phyloP scores from a whole-genome alignment of 2,888 invertebrate species.

The Sisyra terminalis region DNA sequence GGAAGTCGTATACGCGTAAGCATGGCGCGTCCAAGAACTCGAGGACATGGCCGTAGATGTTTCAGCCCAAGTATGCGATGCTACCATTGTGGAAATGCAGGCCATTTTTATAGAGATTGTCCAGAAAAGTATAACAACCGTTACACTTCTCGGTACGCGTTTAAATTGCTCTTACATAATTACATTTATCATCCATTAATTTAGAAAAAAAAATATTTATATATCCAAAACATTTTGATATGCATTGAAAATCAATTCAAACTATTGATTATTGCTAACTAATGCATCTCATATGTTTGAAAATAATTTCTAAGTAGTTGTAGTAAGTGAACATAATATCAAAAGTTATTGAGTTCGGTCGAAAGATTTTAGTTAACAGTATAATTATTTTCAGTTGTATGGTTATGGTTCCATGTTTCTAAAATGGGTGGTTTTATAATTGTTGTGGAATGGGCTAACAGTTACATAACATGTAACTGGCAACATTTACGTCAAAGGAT shows the following conservation, averaged over 20 bases:
- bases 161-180: background rate
- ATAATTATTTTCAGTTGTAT: constrained; percentile 4
- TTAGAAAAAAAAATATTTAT: no score
- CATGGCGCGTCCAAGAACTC: constrained; percentile 32
- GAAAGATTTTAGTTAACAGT: background rate
- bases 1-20: constrained; percentile 34
- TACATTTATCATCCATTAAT: no score
- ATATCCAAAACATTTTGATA: no score
- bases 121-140: constrained; percentile 19
- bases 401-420: constrained; percentile 6
- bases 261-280: no score
- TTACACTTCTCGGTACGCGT: constrained; percentile 6
- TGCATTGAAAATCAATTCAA: no score
- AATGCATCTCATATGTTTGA: no score
- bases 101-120: constrained; percentile 40
- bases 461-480: background rate
- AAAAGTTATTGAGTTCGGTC: constrained; percentile 1
- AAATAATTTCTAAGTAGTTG: background rate
- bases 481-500: constrained; percentile 3
- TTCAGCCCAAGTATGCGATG: constrained; percentile 38
- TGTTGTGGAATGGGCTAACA: constrained; percentile 4
- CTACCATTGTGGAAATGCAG: constrained; percentile 38
- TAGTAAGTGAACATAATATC: constrained; percentile 3
- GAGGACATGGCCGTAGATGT: constrained; percentile 28
- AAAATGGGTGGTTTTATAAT: constrained; percentile 5